Base-by-base conservation (phyloP, 1,140 invertebrate species). In the Adelges cooleyi region DNA sequence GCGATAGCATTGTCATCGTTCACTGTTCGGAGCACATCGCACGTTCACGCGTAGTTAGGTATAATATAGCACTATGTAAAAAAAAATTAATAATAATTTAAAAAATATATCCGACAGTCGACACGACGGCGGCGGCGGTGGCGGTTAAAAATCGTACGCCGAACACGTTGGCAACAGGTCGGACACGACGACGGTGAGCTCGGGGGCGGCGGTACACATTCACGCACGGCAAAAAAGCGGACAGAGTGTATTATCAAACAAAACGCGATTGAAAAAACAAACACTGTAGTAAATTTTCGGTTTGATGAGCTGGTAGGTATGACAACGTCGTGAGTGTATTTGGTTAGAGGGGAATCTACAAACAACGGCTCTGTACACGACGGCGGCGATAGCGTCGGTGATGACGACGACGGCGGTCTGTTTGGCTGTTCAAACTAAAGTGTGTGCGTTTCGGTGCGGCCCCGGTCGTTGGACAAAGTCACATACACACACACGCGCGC, bases 1-100 rank as follows among this genome's bases (percentile, higher is more conserved):
- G 77, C 71, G 78, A 71, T 69, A 70, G 65, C 71, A 72, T 71
- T 67, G 70, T 72, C 71, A 72, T 71, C 66, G 62, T 69, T 67
- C 23, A 44, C 38, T 27, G 33, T 15, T n/a, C 22, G 11, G 29
- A 33, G 11, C 29, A 11, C 49, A 18, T 44, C n/a, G 22, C 36
- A 49, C 20, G 33, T 11, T 25, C 15, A 18, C 33, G 8, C 25
- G 10, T 9, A 46, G 46, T 2, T 40, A 25, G 22, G 23, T 20
- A 36, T 40, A 25, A 36, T 17, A 2, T 11, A 5, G 29, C 49
- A n/a, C 44, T 27, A 44, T 11, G n/a, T n/a, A n/a, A n/a, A n/a
- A n/a, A n/a, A n/a, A n/a, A 25, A 29, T 27, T 13, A 25, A 22
- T 15, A 4, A 33, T 20, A 33, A 42, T 17, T 15, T 18, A 25